Conservation (phyloP, 2,113 vertebrate genomes). For the Platichthys flesus region DNA sequence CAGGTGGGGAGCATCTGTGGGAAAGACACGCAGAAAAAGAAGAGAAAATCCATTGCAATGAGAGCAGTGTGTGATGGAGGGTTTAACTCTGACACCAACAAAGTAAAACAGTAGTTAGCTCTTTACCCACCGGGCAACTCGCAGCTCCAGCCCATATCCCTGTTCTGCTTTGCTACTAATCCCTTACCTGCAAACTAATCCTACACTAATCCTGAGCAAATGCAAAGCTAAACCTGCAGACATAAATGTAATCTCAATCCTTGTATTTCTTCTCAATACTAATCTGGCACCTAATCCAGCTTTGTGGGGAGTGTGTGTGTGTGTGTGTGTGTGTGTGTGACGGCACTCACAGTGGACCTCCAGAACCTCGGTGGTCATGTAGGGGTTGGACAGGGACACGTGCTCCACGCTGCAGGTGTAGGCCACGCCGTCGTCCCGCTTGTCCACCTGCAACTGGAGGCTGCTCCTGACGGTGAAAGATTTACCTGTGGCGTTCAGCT, state of each 20-base stretch:
- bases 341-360: slow-evolving; percentile 97
- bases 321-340: slow-evolving; percentile 15
- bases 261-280: slow-evolving; percentile 60
- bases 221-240: slow-evolving; percentile 67
- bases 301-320: slow-evolving; percentile 24
- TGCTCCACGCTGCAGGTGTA: slow-evolving; percentile 97
- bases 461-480: slow-evolving; percentile 94
- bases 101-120: slow-evolving; percentile 46
- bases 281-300: slow-evolving; percentile 54
- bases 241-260: slow-evolving; percentile 64
- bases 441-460: slow-evolving; percentile 90
- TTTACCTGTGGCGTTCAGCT: slow-evolving; percentile 90
- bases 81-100: slow-evolving; percentile 43
- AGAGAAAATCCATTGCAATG: slow-evolving; percentile 12
- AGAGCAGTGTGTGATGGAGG: slow-evolving; percentile 8
- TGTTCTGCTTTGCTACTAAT: slow-evolving; percentile 65
- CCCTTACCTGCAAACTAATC: slow-evolving; percentile 77
- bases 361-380: slow-evolving; percentile 95
- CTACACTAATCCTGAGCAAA: slow-evolving; percentile 71
- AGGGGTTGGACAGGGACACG: slow-evolving; percentile 90
- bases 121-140: slow-evolving; percentile 52
- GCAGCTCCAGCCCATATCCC: slow-evolving; percentile 48
- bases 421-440: slow-evolving; percentile 90
- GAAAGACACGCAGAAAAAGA: slow-evolving; percentile 65
- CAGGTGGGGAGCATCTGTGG: slow-evolving; percentile 92